Conservation (phyloP, 2,888 invertebrate species). For the Epinotia nisella region DNA sequence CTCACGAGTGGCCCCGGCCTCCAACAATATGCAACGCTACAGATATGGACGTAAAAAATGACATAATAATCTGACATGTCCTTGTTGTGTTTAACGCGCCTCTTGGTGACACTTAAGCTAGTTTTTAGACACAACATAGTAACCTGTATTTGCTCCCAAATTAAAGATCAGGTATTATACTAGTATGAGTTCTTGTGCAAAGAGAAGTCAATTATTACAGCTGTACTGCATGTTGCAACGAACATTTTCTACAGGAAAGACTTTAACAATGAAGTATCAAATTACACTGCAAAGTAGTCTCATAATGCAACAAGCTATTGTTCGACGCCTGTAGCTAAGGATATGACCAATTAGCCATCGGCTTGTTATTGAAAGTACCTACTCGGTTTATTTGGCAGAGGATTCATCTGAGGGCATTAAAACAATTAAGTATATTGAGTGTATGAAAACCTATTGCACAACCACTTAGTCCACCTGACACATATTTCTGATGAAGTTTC, state of each 20-base stretch:
- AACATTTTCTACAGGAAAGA: conserved; percentile 43
- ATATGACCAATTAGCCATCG: conserved; percentile 33
- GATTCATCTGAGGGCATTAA: conserved; percentile 23
- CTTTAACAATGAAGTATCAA: conserved; percentile 44
- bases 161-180: neutral
- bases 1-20: neutral
- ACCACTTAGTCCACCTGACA: neutral
- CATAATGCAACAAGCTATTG: conserved; percentile 41
- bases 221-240: conserved; percentile 15
- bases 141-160: neutral
- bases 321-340: conserved; percentile 33
- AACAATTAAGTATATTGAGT: conserved; percentile 4
- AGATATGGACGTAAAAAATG: neutral
- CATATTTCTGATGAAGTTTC: neutral
- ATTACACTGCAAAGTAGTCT: conserved; percentile 33
- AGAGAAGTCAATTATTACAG: conserved; percentile 29
- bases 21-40: neutral
- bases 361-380: conserved; percentile 25
- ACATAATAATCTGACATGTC: neutral
- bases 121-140: neutral
- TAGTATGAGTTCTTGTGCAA: conserved; percentile 13
- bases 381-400: conserved; percentile 5
- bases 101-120: neutral
- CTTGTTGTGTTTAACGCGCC: neutral
- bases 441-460: conserved; percentile 5